Evolutionary conservation across 2,888 invertebrate species (phyloP).

Genomic region (Trissoscelio sp.): DNA sequence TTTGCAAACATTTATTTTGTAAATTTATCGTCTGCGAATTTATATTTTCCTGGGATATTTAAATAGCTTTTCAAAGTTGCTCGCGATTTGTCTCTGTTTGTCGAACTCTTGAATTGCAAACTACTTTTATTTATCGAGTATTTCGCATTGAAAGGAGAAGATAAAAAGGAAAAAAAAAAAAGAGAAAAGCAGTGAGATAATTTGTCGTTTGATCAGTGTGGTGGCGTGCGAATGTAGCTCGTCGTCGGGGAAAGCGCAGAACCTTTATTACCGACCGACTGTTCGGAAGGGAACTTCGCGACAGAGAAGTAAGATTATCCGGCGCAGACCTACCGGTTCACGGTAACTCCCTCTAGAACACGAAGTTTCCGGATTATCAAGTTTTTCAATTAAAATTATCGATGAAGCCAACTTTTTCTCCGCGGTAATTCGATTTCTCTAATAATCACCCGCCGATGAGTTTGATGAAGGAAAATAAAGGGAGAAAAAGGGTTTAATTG

Average conservation of each 20-base stretch:
- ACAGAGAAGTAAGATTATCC: background rate
- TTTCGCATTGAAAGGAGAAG: background rate
- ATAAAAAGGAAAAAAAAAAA: background rate
- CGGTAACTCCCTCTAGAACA: slow-evolving; percentile 29
- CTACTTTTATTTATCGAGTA: slow-evolving; percentile 30
- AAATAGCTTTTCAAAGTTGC: slow-evolving; percentile 31
- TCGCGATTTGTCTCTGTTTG: slow-evolving; percentile 22
- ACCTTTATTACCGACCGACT: slow-evolving; percentile 54
- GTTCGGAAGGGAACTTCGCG: slow-evolving; percentile 39
- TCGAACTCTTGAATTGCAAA: slow-evolving; percentile 38
- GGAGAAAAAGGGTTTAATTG: slow-evolving; percentile 1
- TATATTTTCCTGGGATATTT: slow-evolving; percentile 14
- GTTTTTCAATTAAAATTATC: slow-evolving; percentile 32
- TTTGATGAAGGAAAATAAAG: background rate
- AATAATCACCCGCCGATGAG: too few species aligned
- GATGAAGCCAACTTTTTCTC: slow-evolving; percentile 20
- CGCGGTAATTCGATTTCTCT: too few species aligned
- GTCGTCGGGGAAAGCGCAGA: background rate
- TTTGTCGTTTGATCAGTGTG: background rate
- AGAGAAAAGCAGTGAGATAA: background rate
- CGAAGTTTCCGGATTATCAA: background rate
- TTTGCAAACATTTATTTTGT: slow-evolving; percentile 23
- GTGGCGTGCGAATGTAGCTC: slow-evolving; percentile 38
- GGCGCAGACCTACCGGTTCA: slow-evolving; percentile 16
- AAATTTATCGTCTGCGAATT: slow-evolving; percentile 21